phyloP scores from a whole-genome alignment of 1,140 invertebrate genomes.

The Brachionus sp. region DNA sequence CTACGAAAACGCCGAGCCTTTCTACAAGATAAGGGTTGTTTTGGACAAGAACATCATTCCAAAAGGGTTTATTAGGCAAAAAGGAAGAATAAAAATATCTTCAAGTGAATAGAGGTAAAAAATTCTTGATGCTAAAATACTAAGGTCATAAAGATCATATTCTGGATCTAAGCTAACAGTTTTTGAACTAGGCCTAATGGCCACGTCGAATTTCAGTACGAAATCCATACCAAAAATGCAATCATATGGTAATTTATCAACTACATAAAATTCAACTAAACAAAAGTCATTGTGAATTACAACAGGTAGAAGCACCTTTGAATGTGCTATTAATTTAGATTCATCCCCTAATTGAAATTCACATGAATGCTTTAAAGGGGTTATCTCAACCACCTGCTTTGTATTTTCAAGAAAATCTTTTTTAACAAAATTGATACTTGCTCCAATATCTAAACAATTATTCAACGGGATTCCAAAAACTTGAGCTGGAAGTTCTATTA shows the following conservation, averaged over 20 bases:
- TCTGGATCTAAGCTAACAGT: background rate
- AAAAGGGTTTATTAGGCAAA: background rate
- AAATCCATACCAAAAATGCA: conserved; percentile 7
- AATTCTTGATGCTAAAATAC: background rate
- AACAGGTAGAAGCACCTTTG: background rate
- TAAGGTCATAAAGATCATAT: background rate
- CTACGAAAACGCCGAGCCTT: background rate
- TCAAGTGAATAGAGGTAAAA: background rate
- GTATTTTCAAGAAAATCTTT: background rate
- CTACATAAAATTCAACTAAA: background rate
- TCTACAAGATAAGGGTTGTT: background rate
- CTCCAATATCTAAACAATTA: background rate
- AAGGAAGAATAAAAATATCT: background rate
- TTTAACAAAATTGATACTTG: background rate
- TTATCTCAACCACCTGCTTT: background rate
- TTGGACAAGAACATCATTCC: background rate
- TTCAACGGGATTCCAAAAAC: background rate
- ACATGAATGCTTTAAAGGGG: background rate
- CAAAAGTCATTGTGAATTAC: background rate
- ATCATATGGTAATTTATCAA: background rate
- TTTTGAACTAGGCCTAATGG: background rate
- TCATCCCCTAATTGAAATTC: background rate
- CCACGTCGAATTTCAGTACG: background rate
- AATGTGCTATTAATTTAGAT: background rate
- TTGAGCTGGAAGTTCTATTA: background rate